Evolutionary conservation across 1,140 invertebrate species (phyloP), one percentile per base, ranked within the genome.

Genomic region (Arion vulgaris): DNA sequence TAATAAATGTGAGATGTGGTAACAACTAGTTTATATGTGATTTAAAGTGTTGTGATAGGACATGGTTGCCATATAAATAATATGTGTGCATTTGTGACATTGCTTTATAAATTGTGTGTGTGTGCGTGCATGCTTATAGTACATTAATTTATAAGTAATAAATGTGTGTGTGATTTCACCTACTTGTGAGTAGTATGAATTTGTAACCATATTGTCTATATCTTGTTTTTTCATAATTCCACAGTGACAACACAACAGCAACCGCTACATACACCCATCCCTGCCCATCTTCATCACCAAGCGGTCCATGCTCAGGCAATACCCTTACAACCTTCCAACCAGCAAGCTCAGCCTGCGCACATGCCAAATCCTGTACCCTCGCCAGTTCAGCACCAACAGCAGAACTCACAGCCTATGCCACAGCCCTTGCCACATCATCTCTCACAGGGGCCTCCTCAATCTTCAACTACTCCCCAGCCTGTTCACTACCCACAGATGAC

Each of bases 401-500:
- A 80, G 19, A 49, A 71, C 41, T 49, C 62, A 19, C 62, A 71
- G 38, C 62, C 39, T 9, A 66, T 62, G 15, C 62, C 36, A 7
- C 78, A 80, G 78, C 38, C 62, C 26, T 9, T 80, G 13, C n/a
- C 45, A 26, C 78, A 80, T 57, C 78, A 69, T 38, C 71, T 80
- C n/a, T 49, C 78, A 15, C 78, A 80, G 78, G 78, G 45, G 0
- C 78, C 78, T 9, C 78, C 78, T 45, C 78, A 80, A n/a, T 75
- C n/a, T 4, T 80, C 78, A 13, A 9, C 45, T 1, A 80, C 78
- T 2, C 78, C 78, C 1, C 78, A 80, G 45, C 78, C 78, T 26
- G 38, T 66, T 1, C 78, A 80, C 68, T 80, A 69, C 66, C 78
- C 62, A 19, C 78, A 80, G 39, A 80, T 80, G 66, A 80, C 36